Percentiles rank a stretch among this genome's conserved stretches.
phyloP scores from a whole-genome alignment of 2,888 invertebrate genomes.

The Diogma glabrata region DNA sequence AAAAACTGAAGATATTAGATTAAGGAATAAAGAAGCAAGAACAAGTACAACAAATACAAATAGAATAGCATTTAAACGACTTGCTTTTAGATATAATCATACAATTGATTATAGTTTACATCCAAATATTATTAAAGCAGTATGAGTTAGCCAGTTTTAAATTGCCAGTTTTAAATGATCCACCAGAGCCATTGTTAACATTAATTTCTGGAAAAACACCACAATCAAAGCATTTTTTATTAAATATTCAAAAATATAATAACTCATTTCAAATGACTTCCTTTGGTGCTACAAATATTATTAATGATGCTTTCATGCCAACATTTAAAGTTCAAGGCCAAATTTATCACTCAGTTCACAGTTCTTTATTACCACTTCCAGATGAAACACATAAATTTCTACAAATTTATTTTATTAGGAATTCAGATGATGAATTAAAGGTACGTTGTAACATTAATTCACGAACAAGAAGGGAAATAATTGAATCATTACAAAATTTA shows the following conservation, averaged over 20 bases:
- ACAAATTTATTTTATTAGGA: slow-evolving; percentile 22
- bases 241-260: too few species aligned
- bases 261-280: too few species aligned
- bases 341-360: slow-evolving; percentile 16
- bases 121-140: neutral
- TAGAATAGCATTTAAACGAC: neutral
- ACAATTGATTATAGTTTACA: neutral
- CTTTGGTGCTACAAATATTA: too few species aligned
- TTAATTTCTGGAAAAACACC: too few species aligned
- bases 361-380: slow-evolving; percentile 16
- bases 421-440: slow-evolving; percentile 18
- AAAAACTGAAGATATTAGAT: neutral
- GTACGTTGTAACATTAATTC: slow-evolving; percentile 13
- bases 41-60: too few species aligned
- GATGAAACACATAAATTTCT: slow-evolving; percentile 17
- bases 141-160: neutral
- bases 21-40: neutral
- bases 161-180: neutral
- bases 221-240: too few species aligned
- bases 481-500: slow-evolving; percentile 2
- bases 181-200: too few species aligned
- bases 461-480: slow-evolving; percentile 21
- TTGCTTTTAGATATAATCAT: neutral
- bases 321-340: neutral
- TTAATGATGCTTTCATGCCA: too few species aligned